These are phyloP conservation scores for Xerus rutilus DNA, from an alignment of 2,797 vertebrate genomes.

Conservation along the genomic window DNA sequence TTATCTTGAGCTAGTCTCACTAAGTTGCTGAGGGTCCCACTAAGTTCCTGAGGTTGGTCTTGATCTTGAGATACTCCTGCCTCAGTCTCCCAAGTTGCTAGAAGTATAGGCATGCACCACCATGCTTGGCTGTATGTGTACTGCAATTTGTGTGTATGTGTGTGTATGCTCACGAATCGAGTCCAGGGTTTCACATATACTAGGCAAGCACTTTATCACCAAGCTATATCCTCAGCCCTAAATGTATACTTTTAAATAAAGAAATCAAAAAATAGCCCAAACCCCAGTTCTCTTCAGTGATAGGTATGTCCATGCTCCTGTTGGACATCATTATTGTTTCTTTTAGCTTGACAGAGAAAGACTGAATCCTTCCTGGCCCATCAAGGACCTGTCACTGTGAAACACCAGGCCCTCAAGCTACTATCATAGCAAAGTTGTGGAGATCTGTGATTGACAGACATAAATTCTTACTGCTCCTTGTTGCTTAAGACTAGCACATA, in stretches of 20 bases:
- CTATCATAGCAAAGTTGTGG: background rate
- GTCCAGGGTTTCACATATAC: no score
- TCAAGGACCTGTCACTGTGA: background rate
- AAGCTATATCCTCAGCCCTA: background rate
- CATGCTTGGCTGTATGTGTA: no score
- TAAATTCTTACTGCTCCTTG: background rate
- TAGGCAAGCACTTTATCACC: no score
- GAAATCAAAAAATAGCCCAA: background rate
- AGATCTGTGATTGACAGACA: background rate
- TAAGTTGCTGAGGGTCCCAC: no score
- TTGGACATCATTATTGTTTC: background rate
- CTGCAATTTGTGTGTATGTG: no score
- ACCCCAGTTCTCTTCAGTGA: background rate
- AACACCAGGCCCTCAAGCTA: background rate
- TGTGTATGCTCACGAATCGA: no score
- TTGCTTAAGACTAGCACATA: background rate
- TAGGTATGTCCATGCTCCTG: background rate
- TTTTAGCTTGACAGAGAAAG: background rate
- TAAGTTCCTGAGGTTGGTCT: no score
- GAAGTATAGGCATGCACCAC: no score
- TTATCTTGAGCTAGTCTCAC: no score
- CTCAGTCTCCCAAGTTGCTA: no score
- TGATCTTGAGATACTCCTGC: no score
- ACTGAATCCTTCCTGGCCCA: background rate
- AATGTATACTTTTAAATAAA: constrained; percentile 37